Evolutionary conservation across 2,113 vertebrate genomes (phyloP).

Genomic region (Elaphurus davidianus): DNA sequence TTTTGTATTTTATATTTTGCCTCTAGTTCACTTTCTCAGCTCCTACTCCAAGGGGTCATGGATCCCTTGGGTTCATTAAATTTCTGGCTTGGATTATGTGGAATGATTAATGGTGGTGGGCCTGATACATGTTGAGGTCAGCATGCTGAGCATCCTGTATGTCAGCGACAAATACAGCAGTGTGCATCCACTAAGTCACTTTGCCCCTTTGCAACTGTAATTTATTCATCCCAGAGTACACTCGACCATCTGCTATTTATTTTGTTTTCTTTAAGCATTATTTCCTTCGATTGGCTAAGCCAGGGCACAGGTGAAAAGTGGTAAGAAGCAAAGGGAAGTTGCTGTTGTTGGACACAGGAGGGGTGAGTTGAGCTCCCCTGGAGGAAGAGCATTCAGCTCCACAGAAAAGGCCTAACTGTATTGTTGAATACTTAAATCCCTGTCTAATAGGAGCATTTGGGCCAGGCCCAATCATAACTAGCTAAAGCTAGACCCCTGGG

Average conservation of each 20-base stretch:
- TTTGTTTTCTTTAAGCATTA: slow-evolving; percentile 73
- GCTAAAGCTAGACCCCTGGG: slow-evolving; percentile 68
- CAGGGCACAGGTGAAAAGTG: slow-evolving; percentile 66
- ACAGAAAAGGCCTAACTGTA: slow-evolving; percentile 56
- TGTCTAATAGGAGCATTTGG: slow-evolving; percentile 63
- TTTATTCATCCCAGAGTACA: slow-evolving; percentile 73
- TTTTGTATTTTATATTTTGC: not conserved
- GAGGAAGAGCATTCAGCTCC: slow-evolving; percentile 40
- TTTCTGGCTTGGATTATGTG: slow-evolving; percentile 55
- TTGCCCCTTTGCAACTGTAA: slow-evolving; percentile 40
- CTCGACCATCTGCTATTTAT: slow-evolving; percentile 72
- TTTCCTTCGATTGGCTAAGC: slow-evolving; percentile 62
- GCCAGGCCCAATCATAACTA: slow-evolving; percentile 67
- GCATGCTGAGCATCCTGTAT: slow-evolving; percentile 65
- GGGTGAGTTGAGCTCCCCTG: slow-evolving; percentile 44
- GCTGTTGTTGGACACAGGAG: slow-evolving; percentile 48
- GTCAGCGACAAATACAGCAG: slow-evolving; percentile 66
- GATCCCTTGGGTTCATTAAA: slow-evolving; percentile 61
- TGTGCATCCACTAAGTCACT: slow-evolving; percentile 59
- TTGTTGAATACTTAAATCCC: slow-evolving; percentile 57
- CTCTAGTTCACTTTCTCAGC: slow-evolving; percentile 17
- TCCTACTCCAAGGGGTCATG: not conserved
- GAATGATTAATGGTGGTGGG: slow-evolving; percentile 66
- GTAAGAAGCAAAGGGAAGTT: slow-evolving; percentile 58
- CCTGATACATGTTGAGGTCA: slow-evolving; percentile 70